phyloP scores from a whole-genome alignment of 92 coral and sea anemone genomes.

The Paramuricea clavata region DNA sequence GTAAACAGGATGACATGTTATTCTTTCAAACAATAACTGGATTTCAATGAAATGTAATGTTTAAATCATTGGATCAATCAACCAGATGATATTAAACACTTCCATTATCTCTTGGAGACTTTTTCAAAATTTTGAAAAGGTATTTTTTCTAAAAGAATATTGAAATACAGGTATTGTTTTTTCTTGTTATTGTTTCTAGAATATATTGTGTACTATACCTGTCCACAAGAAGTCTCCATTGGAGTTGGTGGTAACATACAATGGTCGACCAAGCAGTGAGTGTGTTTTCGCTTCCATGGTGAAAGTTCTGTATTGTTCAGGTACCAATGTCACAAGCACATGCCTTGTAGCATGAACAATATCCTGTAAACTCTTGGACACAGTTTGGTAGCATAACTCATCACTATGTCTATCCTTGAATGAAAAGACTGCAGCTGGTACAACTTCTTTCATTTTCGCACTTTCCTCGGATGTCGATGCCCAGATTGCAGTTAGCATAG shows the following conservation, averaged over 20 bases:
- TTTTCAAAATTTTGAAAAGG: too few relatives aligned
- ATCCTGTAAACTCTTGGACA: conserved; percentile 44
- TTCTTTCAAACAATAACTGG: too few relatives aligned
- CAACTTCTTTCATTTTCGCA: conserved; percentile 39
- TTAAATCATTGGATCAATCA: too few relatives aligned
- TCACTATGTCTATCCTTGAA: conserved; percentile 59
- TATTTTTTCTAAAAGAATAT: too few relatives aligned
- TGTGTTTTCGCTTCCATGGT: conserved; percentile 64
- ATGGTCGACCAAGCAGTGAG: conserved; percentile 53
- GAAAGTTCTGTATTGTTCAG: conserved; percentile 53
- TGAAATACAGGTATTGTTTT: neutral
- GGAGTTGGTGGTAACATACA: conserved; percentile 45
- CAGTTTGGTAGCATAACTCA: conserved; percentile 60
- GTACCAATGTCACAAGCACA: conserved; percentile 42
- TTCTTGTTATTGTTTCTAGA: neutral
- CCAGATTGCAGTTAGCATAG: conserved; percentile 53
- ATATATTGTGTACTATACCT: conserved; percentile 48
- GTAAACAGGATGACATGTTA: too few relatives aligned
- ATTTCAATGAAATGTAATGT: too few relatives aligned
- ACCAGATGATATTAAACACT: too few relatives aligned
- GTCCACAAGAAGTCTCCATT: conserved; percentile 59
- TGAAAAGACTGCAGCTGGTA: conserved; percentile 56
- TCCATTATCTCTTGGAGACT: too few relatives aligned
- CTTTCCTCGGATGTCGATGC: conserved; percentile 53
- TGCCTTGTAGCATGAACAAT: conserved; percentile 5